Conservation (phyloP, 2,797 vertebrate species). For the Chiloscyllium punctatum region DNA sequence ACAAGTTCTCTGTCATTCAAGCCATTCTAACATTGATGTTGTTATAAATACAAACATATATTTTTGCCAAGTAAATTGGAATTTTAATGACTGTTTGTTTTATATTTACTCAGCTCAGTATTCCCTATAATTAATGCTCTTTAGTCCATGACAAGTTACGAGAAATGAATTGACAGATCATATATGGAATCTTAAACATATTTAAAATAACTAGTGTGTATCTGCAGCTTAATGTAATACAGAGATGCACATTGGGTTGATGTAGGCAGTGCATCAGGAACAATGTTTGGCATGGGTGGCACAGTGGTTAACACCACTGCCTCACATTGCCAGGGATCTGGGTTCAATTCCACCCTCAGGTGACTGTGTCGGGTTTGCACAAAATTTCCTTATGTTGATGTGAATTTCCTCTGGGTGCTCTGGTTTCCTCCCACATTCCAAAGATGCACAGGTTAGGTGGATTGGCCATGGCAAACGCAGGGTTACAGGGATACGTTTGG, state of each 20-base stretch:
- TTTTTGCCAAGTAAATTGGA: background rate
- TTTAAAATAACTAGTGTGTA: background rate
- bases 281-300: too few relatives aligned
- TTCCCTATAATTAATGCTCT: background rate
- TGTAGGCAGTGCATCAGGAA: too few relatives aligned
- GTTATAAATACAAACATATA: background rate
- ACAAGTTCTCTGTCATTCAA: background rate
- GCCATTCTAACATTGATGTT: background rate
- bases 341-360: too few relatives aligned
- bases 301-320: too few relatives aligned
- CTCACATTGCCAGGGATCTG: too few relatives aligned
- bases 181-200: background rate
- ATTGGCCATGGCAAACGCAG: too few relatives aligned
- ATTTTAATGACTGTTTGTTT: background rate
- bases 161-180: background rate
- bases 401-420: too few relatives aligned
- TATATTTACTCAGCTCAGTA: background rate
- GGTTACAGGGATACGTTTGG: too few relatives aligned
- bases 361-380: too few relatives aligned
- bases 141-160: background rate
- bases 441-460: too few relatives aligned
- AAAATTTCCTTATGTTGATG: too few relatives aligned
- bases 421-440: too few relatives aligned
- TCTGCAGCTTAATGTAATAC: background rate
- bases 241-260: background rate